phyloP scores from a whole-genome alignment of 2,113 vertebrate species.

The Odobenus rosmarus region DNA sequence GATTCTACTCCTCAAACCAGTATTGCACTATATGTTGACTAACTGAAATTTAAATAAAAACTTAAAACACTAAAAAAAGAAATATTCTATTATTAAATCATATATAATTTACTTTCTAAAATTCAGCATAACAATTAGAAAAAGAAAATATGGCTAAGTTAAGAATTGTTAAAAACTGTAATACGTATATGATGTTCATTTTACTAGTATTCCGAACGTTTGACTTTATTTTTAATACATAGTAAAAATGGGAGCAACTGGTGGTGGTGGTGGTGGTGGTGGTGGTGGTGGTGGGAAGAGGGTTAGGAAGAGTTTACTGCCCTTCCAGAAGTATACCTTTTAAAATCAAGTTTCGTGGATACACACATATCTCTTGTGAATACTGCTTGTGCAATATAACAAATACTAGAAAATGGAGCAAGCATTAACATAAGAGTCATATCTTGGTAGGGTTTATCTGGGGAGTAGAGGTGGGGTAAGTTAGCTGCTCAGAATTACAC shows the following conservation, averaged over 20 bases:
- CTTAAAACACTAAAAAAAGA: not conserved
- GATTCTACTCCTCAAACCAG: not conserved
- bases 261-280: not conserved
- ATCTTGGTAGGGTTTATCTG: not conserved
- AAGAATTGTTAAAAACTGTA: not conserved
- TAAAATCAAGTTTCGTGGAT: not conserved
- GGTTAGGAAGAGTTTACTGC: too few species aligned
- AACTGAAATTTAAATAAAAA: not conserved
- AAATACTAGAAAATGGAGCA: not conserved
- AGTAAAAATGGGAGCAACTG: not conserved
- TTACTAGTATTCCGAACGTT: not conserved
- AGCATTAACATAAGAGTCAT: not conserved
- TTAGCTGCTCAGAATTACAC: not conserved
- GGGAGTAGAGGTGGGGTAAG: not conserved
- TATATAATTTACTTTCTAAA: not conserved
- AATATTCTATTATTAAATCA: not conserved
- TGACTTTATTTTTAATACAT: not conserved
- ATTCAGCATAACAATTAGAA: not conserved
- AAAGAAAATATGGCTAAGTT: not conserved
- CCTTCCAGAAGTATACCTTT: not conserved
- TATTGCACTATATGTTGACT: not conserved
- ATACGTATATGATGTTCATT: not conserved
- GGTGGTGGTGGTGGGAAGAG: not conserved
- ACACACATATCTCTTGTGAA: not conserved
- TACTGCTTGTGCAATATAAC: not conserved